Evolutionary conservation across 2,888 invertebrate species (phyloP), one percentile per base, ranked within the genome.

Genomic region (Chirona hameri): DNA sequence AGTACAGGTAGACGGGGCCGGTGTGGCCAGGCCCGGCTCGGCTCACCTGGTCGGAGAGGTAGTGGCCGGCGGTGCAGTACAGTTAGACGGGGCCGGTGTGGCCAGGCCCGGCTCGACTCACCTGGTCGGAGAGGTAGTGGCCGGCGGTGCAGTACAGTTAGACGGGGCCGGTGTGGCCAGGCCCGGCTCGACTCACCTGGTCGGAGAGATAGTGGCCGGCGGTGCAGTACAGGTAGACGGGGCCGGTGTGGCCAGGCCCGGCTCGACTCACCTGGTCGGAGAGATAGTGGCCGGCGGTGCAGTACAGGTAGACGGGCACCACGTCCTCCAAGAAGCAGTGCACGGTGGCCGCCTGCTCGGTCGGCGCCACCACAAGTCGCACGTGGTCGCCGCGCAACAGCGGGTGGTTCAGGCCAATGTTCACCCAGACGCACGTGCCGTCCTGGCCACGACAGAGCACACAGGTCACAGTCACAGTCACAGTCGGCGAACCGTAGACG

Each of bases 321-420:
- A 76, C 76, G 24, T 76, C 76, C 76, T 76, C 76, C 24, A 76
- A 24, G 76, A 21, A 46, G 24, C 46, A 15, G 46, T 76, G 76
- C 12, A 76, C 46, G 46, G 76, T 15, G 24, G 46, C 76, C 9
- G 76, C 24, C 21, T 76, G 76, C 7, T 46, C 24, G 46, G 76
- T 21, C 24, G 76, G 76, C 21, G 76, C 76, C 76, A 76, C 76
- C 76, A 76, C 39, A 21, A 76, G 46, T 9, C 46, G 39, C 76
- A 76, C 39, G 24, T 76, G 76, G 76, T 76, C 46, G 12, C 76
- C 76, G 0, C 76, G 39, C 76, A 76, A 46, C 46, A 76, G 76
- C 24, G 76, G 76, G 24, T 76, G 76, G 76, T 46, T 76, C 76
- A 76, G 76, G 18, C 76, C 76, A 0, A 76, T 24, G 46, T 76